Base-by-base conservation (phyloP, 2,888 invertebrate genomes). In the Ormyrus nitidulus region DNA sequence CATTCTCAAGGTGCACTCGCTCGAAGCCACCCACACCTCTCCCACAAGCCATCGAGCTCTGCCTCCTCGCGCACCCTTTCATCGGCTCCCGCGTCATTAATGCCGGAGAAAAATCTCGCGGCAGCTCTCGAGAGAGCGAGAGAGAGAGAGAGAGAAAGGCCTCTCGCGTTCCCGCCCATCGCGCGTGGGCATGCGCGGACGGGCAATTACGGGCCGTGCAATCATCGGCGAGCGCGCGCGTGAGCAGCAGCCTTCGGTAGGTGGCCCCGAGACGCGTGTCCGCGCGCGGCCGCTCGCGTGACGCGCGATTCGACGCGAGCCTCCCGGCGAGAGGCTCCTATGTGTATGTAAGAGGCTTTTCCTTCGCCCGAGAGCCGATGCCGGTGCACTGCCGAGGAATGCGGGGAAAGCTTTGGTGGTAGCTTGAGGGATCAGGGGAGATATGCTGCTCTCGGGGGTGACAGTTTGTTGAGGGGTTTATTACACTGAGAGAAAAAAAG, bases 51-150 rank as follows among this genome's bases (percentile, higher is more conserved):
- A 19, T 19, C 19, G 19, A 19, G 19, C 19, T 64, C 46, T 44
- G 59, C 19, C 13, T 9, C 19, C 48, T 13, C 19, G 19, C 46
- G 66, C 70, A 34, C 49, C 66, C 75, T 79, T 71, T 74, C 79
- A 75, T 75, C 79, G 59, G 53, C 74, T 75, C 70, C 70, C 58
- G 19, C 19, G 59, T 65, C 64, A 79, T 79, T 79, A 79, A 49
- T 48, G 58, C 73, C 59, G 10, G 70, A 51, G 68, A 73, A 73
- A 69, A 72, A 78, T 71, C 75, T 48, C 66, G 53, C 46, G 61
- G 19, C 19, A 19, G 19, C 19, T 2, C 19, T 0, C 0, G 19
- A 19, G 19, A 19, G 19, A 19, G 19, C 0, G 19, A 19, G 19
- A 19, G 19, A 19, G 19, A 19, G 19, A 19, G 1, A 19, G 19